phyloP scores from a whole-genome alignment of 2,888 invertebrate species.

The Tipula helvola region DNA sequence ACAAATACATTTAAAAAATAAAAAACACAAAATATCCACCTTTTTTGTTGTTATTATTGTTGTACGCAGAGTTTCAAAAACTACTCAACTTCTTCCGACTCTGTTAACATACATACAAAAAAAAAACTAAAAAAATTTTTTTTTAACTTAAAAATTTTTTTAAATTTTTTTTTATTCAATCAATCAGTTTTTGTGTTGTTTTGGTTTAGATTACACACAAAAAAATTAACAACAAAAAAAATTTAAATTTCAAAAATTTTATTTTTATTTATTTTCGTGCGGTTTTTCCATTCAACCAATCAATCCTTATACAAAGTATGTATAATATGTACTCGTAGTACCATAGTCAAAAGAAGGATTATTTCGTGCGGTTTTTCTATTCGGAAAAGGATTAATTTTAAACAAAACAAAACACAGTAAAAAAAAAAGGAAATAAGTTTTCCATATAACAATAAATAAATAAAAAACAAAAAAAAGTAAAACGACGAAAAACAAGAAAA shows the following conservation, averaged over 20 bases:
- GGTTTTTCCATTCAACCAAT: neutral
- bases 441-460: neutral
- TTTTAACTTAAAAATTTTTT: neutral
- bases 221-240: neutral
- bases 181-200: slow-evolving; percentile 4
- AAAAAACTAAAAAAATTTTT: neutral
- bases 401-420: neutral
- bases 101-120: neutral
- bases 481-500: slow-evolving; percentile 4
- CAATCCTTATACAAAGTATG: neutral
- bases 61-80: neutral
- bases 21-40: neutral
- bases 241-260: neutral
- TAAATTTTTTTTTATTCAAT: neutral
- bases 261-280: neutral
- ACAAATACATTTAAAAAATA: neutral
- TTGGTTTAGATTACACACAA: neutral
- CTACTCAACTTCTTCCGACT: neutral
- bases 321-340: neutral
- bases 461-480: too few relatives aligned
- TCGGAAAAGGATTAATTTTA: neutral
- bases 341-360: neutral
- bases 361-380: neutral
- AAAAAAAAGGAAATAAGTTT: neutral
- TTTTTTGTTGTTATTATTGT: neutral